These are phyloP conservation scores for Potorous gilbertii DNA, from an alignment of 2,797 vertebrate genomes.

Conservation along the genomic window DNA sequence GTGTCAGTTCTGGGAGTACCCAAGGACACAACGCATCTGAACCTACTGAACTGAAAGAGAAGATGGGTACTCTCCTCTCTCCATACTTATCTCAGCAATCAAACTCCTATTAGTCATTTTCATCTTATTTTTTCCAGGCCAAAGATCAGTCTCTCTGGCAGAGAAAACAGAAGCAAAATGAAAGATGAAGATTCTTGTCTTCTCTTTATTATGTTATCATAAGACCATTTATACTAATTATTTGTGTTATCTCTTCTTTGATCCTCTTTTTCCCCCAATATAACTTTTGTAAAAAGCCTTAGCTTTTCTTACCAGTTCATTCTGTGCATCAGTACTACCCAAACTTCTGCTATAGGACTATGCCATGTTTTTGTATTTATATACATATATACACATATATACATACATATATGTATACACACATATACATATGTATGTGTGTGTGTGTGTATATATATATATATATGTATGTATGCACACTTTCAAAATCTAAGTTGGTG, in stretches of 20 bases:
- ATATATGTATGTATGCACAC: too few relatives aligned
- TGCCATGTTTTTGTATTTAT: too few relatives aligned
- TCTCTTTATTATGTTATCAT: neutral
- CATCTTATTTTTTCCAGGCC: neutral
- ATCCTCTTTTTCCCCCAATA: neutral
- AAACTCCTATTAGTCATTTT: neutral
- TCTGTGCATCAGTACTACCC: neutral
- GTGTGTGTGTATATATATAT: too few relatives aligned
- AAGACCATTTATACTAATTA: neutral
- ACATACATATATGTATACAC: too few relatives aligned
- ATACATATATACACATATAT: too few relatives aligned
- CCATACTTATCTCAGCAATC: neutral
- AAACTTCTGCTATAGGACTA: neutral
- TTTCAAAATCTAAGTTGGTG: too few relatives aligned
- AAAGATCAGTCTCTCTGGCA: neutral
- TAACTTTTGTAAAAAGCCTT: neutral
- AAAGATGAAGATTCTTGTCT: neutral
- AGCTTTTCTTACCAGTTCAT: neutral
- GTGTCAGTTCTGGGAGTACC: neutral
- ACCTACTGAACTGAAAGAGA: neutral
- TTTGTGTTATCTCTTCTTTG: neutral
- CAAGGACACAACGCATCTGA: neutral
- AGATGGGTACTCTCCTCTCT: neutral
- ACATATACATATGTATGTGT: too few relatives aligned
- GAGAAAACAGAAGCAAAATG: neutral